Evolutionary conservation across 2,888 invertebrate species (phyloP).

Genomic region (Sipha maydis): DNA sequence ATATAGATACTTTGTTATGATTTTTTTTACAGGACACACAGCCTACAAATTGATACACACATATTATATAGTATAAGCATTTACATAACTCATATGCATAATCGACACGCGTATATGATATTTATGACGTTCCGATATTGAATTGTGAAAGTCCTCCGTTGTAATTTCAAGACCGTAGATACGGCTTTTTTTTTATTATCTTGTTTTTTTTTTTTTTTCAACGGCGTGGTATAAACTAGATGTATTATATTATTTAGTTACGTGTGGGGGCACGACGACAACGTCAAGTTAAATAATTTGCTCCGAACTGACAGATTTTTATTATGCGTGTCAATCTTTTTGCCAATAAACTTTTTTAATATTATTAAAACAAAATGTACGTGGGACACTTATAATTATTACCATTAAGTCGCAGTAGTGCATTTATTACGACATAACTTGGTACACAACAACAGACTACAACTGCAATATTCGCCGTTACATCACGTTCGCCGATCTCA

Average conservation of each 20-base stretch:
- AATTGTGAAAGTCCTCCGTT: background rate
- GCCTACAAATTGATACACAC: background rate
- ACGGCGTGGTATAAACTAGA: background rate
- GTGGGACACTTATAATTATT: background rate
- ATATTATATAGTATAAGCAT: background rate
- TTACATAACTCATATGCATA: background rate
- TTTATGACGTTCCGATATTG: background rate
- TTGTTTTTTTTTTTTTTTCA: constrained; percentile 7
- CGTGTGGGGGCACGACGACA: background rate
- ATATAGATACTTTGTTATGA: background rate
- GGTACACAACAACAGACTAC: background rate
- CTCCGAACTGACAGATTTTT: constrained; percentile 21
- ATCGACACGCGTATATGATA: background rate
- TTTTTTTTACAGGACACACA: background rate
- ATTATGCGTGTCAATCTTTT: constrained; percentile 39
- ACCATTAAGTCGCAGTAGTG: background rate
- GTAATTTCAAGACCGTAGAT: background rate
- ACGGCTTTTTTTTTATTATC: constrained; percentile 5
- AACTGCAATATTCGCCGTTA: background rate
- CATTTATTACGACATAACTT: background rate
- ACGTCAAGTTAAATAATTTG: constrained; percentile 33
- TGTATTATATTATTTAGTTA: constrained; percentile 7
- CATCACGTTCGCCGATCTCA: background rate
- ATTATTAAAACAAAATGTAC: constrained; percentile 7
- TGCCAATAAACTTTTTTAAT: constrained; percentile 45